These are phyloP conservation scores for Onychostoma macrolepis DNA, from an alignment of 2,113 vertebrate species.

Conservation along the genomic window DNA sequence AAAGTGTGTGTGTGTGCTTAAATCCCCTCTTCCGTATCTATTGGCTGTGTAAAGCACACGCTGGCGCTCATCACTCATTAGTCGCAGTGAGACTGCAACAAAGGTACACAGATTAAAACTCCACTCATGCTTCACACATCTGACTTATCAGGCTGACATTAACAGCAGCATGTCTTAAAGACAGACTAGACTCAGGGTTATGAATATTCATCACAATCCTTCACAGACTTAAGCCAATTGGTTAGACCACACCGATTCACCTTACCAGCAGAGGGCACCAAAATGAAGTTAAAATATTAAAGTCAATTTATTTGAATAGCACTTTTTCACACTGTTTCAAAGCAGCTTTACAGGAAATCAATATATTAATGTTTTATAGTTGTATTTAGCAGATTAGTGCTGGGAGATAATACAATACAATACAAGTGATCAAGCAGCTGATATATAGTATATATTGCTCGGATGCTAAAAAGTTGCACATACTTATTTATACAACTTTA, in stretches of 20 bases:
- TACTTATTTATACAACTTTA: no score
- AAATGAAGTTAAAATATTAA: not conserved
- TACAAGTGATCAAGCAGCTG: not conserved
- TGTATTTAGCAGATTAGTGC: not conserved
- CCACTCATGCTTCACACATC: constrained; percentile 18
- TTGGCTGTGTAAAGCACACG: not conserved
- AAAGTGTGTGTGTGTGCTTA: not conserved
- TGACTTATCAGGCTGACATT: constrained; percentile 11
- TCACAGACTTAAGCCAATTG: not conserved
- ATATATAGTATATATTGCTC: no score
- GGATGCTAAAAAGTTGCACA: no score
- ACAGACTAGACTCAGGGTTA: not conserved
- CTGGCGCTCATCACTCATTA: constrained; percentile 9
- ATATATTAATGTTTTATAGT: not conserved
- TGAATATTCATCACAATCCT: constrained; percentile 15
- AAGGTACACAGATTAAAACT: constrained; percentile 20
- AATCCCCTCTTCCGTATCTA: not conserved
- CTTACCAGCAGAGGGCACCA: not conserved
- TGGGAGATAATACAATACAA: not conserved
- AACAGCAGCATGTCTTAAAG: constrained; percentile 10
- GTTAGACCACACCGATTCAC: not conserved
- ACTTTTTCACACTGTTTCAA: not conserved
- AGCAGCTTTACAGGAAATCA: not conserved
- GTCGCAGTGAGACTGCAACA: constrained; percentile 11
- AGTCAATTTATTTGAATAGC: not conserved